Evolutionary conservation across 2,113 vertebrate species (phyloP).

Genomic region (Xyrauchen texanus): DNA sequence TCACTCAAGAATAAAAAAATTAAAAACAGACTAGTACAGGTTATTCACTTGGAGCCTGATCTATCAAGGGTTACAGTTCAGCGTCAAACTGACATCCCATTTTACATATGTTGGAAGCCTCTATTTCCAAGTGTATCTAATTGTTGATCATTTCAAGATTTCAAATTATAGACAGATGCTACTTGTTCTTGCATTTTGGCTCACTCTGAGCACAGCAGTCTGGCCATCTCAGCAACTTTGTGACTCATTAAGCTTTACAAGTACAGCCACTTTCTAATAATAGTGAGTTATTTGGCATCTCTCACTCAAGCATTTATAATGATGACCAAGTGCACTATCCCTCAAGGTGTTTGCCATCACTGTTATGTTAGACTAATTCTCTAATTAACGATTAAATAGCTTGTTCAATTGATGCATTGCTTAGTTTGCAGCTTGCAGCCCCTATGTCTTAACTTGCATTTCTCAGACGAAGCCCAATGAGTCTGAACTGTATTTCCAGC

Average conservation of each 20-base stretch:
- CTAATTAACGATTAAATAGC: slow-evolving; percentile 17
- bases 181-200: slow-evolving; percentile 13
- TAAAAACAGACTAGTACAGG: background rate
- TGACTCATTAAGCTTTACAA: slow-evolving; percentile 46
- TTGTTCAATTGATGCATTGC: slow-evolving; percentile 30
- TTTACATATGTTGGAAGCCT: too few species aligned
- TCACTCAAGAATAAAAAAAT: slow-evolving; percentile 26
- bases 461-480: slow-evolving; percentile 17
- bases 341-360: slow-evolving; percentile 17
- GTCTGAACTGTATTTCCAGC: slow-evolving; percentile 38
- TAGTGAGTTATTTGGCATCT: slow-evolving; percentile 43
- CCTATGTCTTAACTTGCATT: slow-evolving; percentile 5
- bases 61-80: too few species aligned
- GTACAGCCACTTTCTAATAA: slow-evolving; percentile 49
- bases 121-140: too few species aligned
- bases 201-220: background rate
- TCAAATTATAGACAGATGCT: slow-evolving; percentile 30
- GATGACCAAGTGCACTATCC: slow-evolving; percentile 45
- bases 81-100: too few species aligned
- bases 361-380: slow-evolving; percentile 19
- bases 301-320: slow-evolving; percentile 43
- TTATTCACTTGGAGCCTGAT: too few species aligned
- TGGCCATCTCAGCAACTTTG: slow-evolving; percentile 32
- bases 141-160: too few species aligned
- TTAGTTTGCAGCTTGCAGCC: background rate